phyloP scores from a whole-genome alignment of 2,113 vertebrate genomes.

The Trogon surrucura region DNA sequence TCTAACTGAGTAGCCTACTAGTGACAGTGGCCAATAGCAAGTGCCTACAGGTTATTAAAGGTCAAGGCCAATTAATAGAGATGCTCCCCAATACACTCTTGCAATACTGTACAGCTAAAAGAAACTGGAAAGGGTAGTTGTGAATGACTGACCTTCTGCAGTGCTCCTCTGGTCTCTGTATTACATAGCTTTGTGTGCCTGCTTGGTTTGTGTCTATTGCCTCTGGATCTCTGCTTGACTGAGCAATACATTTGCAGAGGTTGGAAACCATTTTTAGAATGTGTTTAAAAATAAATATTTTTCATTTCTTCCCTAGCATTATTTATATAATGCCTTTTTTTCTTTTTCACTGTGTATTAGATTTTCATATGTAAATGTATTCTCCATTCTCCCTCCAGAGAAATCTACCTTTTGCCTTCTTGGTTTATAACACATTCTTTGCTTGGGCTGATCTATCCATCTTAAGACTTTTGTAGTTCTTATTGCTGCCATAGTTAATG shows the following conservation, averaged over 20 bases:
- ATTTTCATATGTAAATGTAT: slow-evolving; percentile 45
- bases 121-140: not conserved
- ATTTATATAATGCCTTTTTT: slow-evolving; percentile 48
- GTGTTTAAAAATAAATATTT: slow-evolving; percentile 19
- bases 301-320: slow-evolving; percentile 1
- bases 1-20: not conserved
- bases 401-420: slow-evolving; percentile 29
- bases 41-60: not conserved
- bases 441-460: not conserved
- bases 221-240: not conserved
- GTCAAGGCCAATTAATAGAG: not conserved
- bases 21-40: not conserved
- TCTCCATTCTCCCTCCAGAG: slow-evolving; percentile 3
- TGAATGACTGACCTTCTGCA: not conserved
- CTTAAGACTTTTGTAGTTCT: not conserved
- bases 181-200: not conserved
- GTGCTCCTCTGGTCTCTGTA: not conserved
- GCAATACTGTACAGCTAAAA: not conserved
- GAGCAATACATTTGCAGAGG: not conserved
- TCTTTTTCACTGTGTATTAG: not conserved
- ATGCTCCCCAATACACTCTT: not conserved
- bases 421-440: not conserved
- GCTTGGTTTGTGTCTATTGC: not conserved
- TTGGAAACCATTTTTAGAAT: not conserved
- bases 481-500: not conserved